phyloP scores from a whole-genome alignment of 2,113 vertebrate species.

The Bos javanicus region DNA sequence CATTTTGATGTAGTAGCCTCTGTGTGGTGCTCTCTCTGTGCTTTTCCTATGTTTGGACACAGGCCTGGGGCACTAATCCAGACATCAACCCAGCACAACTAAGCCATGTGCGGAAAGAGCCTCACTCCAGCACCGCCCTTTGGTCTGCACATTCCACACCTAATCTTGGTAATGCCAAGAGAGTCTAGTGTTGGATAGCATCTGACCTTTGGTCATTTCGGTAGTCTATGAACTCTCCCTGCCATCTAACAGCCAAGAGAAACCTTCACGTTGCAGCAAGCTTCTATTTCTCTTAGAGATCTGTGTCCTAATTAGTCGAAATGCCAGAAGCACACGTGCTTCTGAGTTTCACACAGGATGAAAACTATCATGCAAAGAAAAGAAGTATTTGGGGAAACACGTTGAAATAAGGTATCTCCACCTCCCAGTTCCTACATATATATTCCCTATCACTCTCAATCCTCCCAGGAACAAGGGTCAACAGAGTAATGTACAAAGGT shows the following conservation, averaged over 20 bases:
- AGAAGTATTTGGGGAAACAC: background rate
- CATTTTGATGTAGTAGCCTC: background rate
- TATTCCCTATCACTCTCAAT: background rate
- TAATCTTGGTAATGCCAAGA: background rate
- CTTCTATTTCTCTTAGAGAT: background rate
- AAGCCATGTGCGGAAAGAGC: background rate
- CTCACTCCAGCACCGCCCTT: background rate
- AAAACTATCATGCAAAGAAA: background rate
- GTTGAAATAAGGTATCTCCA: background rate
- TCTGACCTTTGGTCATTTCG: background rate
- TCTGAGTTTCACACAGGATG: background rate
- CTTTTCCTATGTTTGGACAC: background rate
- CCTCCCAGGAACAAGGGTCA: constrained; percentile 17
- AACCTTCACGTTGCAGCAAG: background rate
- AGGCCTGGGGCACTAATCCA: background rate
- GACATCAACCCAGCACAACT: background rate
- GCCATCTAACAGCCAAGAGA: background rate
- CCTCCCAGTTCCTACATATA: background rate
- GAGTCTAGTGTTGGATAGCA: background rate
- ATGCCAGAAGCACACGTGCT: background rate
- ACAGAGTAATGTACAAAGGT: background rate
- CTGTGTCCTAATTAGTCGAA: background rate
- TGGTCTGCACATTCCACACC: background rate
- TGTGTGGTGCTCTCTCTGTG: too few relatives aligned
- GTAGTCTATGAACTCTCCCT: background rate